phyloP scores from a whole-genome alignment of 2,113 vertebrate species.

The Sterrhoptilus dennistouni region DNA sequence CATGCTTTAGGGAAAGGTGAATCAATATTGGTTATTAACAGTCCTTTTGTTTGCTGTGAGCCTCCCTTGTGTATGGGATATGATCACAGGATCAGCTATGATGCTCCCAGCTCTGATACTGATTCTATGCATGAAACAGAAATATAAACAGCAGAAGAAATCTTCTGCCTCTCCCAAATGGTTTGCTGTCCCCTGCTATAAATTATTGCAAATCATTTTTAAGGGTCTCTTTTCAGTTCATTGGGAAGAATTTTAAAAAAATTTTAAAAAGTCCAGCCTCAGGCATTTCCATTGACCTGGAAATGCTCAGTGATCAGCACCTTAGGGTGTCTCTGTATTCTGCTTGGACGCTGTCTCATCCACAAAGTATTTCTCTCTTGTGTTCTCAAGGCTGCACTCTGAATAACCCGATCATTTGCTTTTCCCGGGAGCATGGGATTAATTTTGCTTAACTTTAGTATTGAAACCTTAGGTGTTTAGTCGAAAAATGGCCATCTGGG shows the following conservation, averaged over 20 bases:
- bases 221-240: not conserved
- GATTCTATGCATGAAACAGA: not conserved
- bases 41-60: not conserved
- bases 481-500: too few species aligned
- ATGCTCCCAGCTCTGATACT: not conserved
- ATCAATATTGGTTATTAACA: slow-evolving; percentile 44
- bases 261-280: not conserved
- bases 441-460: too few species aligned
- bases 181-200: not conserved
- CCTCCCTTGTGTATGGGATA: not conserved
- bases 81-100: not conserved
- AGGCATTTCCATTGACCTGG: not conserved
- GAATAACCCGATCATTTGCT: too few species aligned
- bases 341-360: not conserved
- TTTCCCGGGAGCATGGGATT: too few species aligned
- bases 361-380: not conserved
- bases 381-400: too few species aligned
- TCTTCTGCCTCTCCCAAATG: not conserved
- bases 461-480: too few species aligned
- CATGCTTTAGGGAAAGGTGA: not conserved
- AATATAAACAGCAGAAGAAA: not conserved
- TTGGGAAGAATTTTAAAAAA: not conserved
- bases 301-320: not conserved
- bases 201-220: not conserved
- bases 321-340: not conserved